Percentiles rank a stretch among this genome's conserved stretches.
These are phyloP conservation scores for Diachasmimorpha longicaudata DNA, from an alignment of 1,140 invertebrate species.

Conservation along the genomic window DNA sequence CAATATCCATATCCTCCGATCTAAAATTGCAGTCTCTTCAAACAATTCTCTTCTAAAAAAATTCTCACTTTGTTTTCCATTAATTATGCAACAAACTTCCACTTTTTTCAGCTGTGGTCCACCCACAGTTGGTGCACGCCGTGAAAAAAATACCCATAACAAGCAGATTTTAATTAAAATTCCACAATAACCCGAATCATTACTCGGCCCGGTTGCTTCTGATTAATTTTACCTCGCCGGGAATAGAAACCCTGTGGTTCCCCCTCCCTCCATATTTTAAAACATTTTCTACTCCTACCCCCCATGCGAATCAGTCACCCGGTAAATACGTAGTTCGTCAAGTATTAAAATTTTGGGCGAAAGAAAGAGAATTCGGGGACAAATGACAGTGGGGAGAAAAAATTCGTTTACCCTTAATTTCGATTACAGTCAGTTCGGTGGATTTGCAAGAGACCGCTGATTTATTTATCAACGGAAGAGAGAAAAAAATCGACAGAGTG, in stretches of 20 bases:
- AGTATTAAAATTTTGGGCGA: slow-evolving; percentile 29
- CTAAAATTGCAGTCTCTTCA: too few species aligned
- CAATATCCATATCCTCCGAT: too few species aligned
- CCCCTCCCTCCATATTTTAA: background rate
- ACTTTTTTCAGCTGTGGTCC: too few species aligned
- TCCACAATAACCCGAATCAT: background rate
- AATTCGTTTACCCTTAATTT: slow-evolving; percentile 32
- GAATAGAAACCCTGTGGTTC: background rate
- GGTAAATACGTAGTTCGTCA: slow-evolving; percentile 14
- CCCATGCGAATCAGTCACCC: background rate
- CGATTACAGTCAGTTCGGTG: background rate
- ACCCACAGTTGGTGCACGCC: background rate
- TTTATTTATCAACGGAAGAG: background rate
- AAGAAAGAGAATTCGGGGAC: background rate
- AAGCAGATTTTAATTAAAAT: slow-evolving; percentile 6
- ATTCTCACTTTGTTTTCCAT: too few species aligned
- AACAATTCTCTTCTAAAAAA: too few species aligned
- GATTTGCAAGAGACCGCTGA: background rate
- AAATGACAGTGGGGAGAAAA: background rate
- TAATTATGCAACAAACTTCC: too few species aligned
- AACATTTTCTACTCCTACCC: background rate
- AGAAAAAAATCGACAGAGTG: background rate
- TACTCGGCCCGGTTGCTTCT: background rate
- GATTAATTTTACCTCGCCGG: background rate
- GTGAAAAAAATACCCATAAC: background rate